These are phyloP conservation scores for Clistopyga incitator DNA, from an alignment of 2,888 invertebrate genomes.

Conservation along the genomic window DNA sequence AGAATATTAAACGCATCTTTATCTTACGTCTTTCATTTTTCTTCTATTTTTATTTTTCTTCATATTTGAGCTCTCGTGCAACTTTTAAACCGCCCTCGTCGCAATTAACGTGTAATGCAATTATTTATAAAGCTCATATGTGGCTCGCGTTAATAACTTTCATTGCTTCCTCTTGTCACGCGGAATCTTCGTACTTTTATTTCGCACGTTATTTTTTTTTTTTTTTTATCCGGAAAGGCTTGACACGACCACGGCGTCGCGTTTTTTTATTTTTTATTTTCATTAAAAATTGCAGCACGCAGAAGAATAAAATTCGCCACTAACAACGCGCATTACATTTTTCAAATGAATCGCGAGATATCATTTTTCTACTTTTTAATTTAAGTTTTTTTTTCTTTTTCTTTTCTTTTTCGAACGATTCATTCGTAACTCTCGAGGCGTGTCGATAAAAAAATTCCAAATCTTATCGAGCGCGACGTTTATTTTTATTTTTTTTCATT, in stretches of 20 bases:
- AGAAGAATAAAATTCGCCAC: constrained; percentile 34
- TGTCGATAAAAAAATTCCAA: constrained; percentile 32
- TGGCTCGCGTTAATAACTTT: constrained; percentile 20
- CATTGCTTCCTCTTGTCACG: constrained; percentile 1
- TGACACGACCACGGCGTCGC: constrained; percentile 11
- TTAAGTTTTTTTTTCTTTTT: too few relatives aligned
- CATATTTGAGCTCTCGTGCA: constrained; percentile 55
- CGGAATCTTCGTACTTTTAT: constrained; percentile 19
- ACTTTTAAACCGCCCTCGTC: constrained; percentile 42
- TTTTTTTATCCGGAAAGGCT: constrained; percentile 47
- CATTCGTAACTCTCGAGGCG: constrained; percentile 8
- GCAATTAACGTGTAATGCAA: constrained; percentile 23
- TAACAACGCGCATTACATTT: constrained; percentile 8
- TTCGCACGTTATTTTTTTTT: too few relatives aligned
- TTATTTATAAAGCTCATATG: constrained; percentile 61
- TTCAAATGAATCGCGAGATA: constrained; percentile 2
- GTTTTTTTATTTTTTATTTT: too few relatives aligned
- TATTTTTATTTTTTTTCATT: too few relatives aligned
- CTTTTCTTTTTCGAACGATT: constrained; percentile 21
- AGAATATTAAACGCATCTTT: constrained; percentile 48
- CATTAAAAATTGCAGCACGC: constrained; percentile 46
- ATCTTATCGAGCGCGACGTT: constrained; percentile 11
- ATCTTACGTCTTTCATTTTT: constrained; percentile 4
- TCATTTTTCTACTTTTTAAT: too few relatives aligned
- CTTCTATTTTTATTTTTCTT: constrained; percentile 17